Base-by-base conservation (phyloP, 1,140 invertebrate genomes). In the Neodiprion fabricii region DNA sequence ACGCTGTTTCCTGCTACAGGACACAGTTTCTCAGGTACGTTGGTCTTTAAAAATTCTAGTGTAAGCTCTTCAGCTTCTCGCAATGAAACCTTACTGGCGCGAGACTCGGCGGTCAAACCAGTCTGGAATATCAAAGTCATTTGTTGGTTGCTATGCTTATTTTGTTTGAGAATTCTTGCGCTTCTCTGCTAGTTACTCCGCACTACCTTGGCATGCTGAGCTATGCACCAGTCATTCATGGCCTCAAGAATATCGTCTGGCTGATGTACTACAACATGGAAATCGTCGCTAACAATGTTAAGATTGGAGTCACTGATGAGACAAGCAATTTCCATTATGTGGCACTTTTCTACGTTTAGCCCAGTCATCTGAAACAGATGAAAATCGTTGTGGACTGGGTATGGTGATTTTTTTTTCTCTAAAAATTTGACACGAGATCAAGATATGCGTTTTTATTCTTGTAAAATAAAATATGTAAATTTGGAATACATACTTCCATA, bases 1-100 rank as follows among this genome's bases (percentile, higher is more conserved):
- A 99, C 91, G 72, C 95, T 94, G 89, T 98, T 99, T 0, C 98
- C 98, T 72, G 94, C 97, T 28, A 99, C 82, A 0, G 96, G 95
- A 74, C 87, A 89, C 71, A 81, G 85, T 78, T 91, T 89, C 81
- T 91, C 84, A 0, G 90, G 90, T n/a, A 93, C 91, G 85, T 97
- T 90, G 70, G 90, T 80, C 77, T 90, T 84, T 0, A 98, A 79
- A 88, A 97, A 97, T 9, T 92, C 78, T n/a, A 97, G 80, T 17
- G 98, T 78, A 76, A 89, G 82, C 12, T 91, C 82, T 80, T 98
- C 95, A 5, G 94, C 96, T 77, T 92, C 85, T 74, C 89, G 78
- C 7, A 94, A 72, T 12, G 88, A 90, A 17, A 95, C 89, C 49
- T 89, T 90, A 75, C 96, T 98, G 65, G 91, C 90, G 68, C 88